Percentiles rank a stretch among this genome's conserved stretches.
Conservation (phyloP, 1,140 invertebrate genomes). For the Myzus persicae region DNA sequence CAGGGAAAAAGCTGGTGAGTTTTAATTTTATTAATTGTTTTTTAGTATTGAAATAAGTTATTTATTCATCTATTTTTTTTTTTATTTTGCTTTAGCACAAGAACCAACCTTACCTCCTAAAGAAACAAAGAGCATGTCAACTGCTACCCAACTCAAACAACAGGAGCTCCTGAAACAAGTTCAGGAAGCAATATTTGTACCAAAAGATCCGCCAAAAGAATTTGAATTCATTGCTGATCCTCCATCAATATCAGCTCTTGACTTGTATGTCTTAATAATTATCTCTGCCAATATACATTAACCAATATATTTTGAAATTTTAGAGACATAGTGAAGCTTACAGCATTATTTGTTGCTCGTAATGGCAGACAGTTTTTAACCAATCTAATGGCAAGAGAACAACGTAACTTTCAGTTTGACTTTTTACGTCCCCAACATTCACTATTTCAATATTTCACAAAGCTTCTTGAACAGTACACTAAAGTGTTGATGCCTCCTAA, state of each 20-base stretch:
- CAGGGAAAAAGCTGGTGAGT: constrained; percentile 83
- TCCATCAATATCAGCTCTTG: constrained; percentile 97
- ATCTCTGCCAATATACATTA: constrained; percentile 52
- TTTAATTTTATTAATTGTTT: neutral
- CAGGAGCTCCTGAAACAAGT: constrained; percentile 90
- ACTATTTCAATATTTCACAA: constrained; percentile 98
- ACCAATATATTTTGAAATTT: constrained; percentile 62
- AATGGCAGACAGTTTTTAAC: constrained; percentile 98
- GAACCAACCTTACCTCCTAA: constrained; percentile 60
- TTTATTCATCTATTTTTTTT: neutral
- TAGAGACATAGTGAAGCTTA: constrained; percentile 96
- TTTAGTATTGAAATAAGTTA: neutral
- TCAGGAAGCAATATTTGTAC: constrained; percentile 82
- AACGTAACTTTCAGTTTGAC: constrained; percentile 98
- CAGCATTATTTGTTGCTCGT: constrained; percentile 97
- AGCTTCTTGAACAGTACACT: constrained; percentile 97
- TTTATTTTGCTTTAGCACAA: constrained; percentile 51
- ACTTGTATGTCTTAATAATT: constrained; percentile 66
- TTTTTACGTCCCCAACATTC: constrained; percentile 98
- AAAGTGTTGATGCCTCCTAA: constrained; percentile 94
- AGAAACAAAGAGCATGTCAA: constrained; percentile 66
- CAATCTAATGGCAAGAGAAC: constrained; percentile 97
- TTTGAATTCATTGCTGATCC: constrained; percentile 99
- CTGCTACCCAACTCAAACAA: constrained; percentile 82
- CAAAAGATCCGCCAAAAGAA: constrained; percentile 93